Percentiles rank a stretch among this genome's conserved stretches.
Evolutionary conservation across 2,113 vertebrate genomes (phyloP).

Genomic region (Etheostoma cragini): DNA sequence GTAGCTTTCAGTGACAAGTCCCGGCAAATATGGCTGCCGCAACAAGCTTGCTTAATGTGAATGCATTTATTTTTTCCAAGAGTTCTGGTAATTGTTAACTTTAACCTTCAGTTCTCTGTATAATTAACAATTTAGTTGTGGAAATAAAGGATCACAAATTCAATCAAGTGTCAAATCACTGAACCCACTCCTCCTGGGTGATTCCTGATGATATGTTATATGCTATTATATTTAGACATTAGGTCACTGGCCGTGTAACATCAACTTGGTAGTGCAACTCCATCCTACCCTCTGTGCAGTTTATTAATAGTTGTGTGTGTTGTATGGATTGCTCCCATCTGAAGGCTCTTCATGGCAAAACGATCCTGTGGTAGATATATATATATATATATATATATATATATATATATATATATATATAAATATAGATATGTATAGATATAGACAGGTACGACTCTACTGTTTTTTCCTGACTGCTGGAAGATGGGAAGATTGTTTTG

Average conservation of each 20-base stretch:
- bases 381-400: too few relatives aligned
- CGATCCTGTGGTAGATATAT: background rate
- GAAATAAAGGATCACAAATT: background rate
- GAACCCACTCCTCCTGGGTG: background rate
- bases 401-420: too few relatives aligned
- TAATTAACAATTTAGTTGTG: background rate
- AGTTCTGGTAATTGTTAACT: background rate
- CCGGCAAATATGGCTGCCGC: background rate
- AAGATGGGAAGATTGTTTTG: background rate
- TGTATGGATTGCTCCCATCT: constrained; percentile 14
- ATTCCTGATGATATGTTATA: constrained; percentile 19
- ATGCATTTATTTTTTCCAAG: background rate
- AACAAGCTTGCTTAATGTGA: background rate
- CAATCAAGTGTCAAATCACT: background rate
- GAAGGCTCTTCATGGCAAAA: background rate
- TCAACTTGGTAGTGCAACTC: constrained; percentile 11
- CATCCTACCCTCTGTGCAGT: constrained; percentile 17
- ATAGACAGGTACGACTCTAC: background rate
- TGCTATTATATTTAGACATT: constrained; percentile 34
- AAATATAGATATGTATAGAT: too few relatives aligned
- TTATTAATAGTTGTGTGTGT: constrained; percentile 63
- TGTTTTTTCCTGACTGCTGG: background rate
- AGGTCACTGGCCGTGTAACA: constrained; percentile 14
- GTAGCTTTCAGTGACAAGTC: background rate
- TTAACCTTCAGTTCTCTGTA: background rate